Percentiles rank a stretch among this genome's conserved stretches.
phyloP scores from a whole-genome alignment of 2,888 invertebrate species.

The Yponomeuta sedellus region DNA sequence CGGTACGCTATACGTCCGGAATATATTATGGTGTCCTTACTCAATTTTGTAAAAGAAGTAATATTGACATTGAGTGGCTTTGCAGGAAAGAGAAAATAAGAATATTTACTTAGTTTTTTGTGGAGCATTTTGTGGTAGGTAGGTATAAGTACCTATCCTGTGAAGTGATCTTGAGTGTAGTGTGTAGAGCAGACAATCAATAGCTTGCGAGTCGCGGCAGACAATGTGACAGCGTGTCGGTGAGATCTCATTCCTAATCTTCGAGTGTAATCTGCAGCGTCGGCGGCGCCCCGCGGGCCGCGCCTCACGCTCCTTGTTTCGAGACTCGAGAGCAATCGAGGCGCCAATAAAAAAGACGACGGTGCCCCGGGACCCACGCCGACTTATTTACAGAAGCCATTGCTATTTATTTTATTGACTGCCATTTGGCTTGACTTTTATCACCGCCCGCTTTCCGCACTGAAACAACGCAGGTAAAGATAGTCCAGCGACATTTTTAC shows the following conservation, averaged over 20 bases:
- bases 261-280: slow-evolving; percentile 59
- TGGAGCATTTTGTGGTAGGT: neutral
- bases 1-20: slow-evolving; percentile 58
- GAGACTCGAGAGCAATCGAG: slow-evolving; percentile 76
- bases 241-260: slow-evolving; percentile 63
- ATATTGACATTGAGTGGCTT: slow-evolving; percentile 46
- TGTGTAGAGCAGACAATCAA: slow-evolving; percentile 24
- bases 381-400: slow-evolving; percentile 75
- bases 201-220: slow-evolving; percentile 28
- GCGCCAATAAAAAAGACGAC: slow-evolving; percentile 77
- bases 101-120: slow-evolving; percentile 14
- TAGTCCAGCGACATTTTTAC: slow-evolving; percentile 15
- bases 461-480: slow-evolving; percentile 67
- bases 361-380: slow-evolving; percentile 63
- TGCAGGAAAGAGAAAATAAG: slow-evolving; percentile 21
- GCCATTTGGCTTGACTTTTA: slow-evolving; percentile 75
- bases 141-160: neutral
- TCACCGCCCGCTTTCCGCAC: slow-evolving; percentile 66
- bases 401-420: slow-evolving; percentile 77
- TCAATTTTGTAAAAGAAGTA: slow-evolving; percentile 36
- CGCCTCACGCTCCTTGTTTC: slow-evolving; percentile 63
- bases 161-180: slow-evolving; percentile 1
- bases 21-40: slow-evolving; percentile 59
- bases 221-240: slow-evolving; percentile 43
- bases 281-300: slow-evolving; percentile 36